Conservation (phyloP, 35 echinoderm and acorn worm species). For the Apostichopus californicus region DNA sequence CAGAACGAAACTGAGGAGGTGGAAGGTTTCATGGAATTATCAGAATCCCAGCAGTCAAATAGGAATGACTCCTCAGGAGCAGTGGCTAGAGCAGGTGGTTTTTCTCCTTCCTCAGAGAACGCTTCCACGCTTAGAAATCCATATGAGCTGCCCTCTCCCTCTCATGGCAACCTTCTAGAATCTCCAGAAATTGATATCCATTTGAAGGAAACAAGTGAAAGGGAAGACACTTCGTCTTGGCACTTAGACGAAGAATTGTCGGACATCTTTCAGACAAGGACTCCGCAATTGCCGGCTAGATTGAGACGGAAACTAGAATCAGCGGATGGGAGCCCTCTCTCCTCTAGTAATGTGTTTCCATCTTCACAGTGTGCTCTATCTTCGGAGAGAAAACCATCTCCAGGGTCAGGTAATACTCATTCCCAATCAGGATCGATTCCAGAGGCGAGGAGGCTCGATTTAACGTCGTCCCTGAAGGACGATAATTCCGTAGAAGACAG, state of each 20-base stretch:
- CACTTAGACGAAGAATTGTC: slow-evolving; percentile 68
- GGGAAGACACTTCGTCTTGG: neutral
- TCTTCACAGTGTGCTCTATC: neutral
- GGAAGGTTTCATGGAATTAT: neutral
- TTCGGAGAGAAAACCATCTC: neutral
- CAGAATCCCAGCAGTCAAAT: neutral
- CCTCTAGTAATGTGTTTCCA: neutral
- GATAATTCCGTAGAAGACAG: neutral
- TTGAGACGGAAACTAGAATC: neutral
- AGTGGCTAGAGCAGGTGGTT: neutral
- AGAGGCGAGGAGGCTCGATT: slow-evolving; percentile 10
- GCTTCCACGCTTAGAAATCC: neutral
- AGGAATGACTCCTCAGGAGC: neutral
- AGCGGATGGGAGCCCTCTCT: neutral
- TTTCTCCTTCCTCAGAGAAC: neutral
- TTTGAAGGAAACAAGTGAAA: neutral
- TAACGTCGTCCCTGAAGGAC: neutral
- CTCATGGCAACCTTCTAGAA: neutral
- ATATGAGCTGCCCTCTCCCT: neutral
- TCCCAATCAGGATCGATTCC: neutral
- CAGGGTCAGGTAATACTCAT: slow-evolving; percentile 24
- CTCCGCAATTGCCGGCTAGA: slow-evolving; percentile 69
- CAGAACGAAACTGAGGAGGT: neutral
- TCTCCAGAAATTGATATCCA: slow-evolving; percentile 1
- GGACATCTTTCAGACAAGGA: slow-evolving; percentile 72